phyloP scores from a whole-genome alignment of 2,797 vertebrate species.

The Sciurus carolinensis region DNA sequence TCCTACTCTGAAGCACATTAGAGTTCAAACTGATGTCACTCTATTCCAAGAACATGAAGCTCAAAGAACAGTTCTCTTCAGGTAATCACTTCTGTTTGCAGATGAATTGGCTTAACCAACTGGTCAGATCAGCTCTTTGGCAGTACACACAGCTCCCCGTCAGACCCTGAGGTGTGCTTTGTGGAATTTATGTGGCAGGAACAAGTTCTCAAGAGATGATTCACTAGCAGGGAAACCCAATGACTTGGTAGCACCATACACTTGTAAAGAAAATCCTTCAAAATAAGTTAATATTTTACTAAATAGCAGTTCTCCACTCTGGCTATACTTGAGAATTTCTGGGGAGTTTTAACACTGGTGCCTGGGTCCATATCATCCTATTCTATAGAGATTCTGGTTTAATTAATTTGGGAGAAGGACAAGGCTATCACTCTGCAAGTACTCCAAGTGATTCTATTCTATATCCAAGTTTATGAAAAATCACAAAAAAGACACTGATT shows the following conservation, averaged over 20 bases:
- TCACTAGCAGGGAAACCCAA: neutral
- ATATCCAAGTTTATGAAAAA: neutral
- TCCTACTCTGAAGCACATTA: neutral
- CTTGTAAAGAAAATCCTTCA: constrained; percentile 11
- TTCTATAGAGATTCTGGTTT: constrained; percentile 13
- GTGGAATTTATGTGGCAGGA: neutral
- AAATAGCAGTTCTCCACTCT: constrained; percentile 20
- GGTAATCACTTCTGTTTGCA: neutral
- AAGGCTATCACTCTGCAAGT: constrained; percentile 1
- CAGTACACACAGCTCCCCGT: neutral
- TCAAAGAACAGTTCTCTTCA: neutral
- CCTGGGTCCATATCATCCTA: neutral
- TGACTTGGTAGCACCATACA: neutral
- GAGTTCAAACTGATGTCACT: neutral
- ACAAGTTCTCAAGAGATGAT: neutral
- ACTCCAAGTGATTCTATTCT: constrained; percentile 13
- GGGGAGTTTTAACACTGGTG: neutral
- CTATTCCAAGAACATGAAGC: neutral
- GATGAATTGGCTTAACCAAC: constrained; percentile 30
- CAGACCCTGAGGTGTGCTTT: neutral
- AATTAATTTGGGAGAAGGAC: neutral
- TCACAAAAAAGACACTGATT: neutral
- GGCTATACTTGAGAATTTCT: neutral
- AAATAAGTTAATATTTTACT: constrained; percentile 49
- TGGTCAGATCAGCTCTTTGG: constrained; percentile 16